Conservation (phyloP, 2,113 vertebrate genomes). For the Thymallus thymallus region DNA sequence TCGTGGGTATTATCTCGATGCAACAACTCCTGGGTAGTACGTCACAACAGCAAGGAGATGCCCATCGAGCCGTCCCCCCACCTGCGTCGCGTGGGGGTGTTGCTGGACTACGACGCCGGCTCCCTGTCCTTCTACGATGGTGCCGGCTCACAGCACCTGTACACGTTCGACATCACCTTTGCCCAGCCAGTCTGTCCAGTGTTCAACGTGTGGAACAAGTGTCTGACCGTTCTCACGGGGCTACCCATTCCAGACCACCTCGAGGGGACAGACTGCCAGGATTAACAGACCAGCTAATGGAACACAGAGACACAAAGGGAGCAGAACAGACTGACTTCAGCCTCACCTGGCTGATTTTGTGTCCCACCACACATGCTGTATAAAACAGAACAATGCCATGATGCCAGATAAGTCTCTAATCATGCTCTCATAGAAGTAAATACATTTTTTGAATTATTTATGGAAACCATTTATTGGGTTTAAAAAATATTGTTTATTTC, state of each 20-base stretch:
- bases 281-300: conserved; percentile 61
- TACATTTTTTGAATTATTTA: conserved; percentile 77
- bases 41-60: conserved; percentile 94
- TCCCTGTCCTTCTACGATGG: conserved; percentile 94
- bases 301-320: not conserved
- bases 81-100: conserved; percentile 86
- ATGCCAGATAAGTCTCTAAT: conserved; percentile 57
- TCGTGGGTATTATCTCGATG: conserved; percentile 96
- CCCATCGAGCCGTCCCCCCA: conserved; percentile 90
- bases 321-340: conserved; percentile 22
- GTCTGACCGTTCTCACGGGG: conserved; percentile 93
- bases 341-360: conserved; percentile 16
- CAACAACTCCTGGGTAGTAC: conserved; percentile 91
- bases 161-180: conserved; percentile 91
- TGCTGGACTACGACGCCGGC: conserved; percentile 94
- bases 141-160: conserved; percentile 89
- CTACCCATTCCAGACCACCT: conserved; percentile 96
- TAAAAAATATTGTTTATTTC: conserved; percentile 35
- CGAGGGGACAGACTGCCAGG: conserved; percentile 84
- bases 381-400: conserved; percentile 54
- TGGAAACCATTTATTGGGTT: conserved; percentile 27
- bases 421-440: conserved; percentile 66
- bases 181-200: conserved; percentile 93
- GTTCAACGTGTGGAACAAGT: conserved; percentile 97
- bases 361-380: conserved; percentile 31